Evolutionary conservation across 2,888 invertebrate species (phyloP).

Genomic region (Rhyacophila evoluta): DNA sequence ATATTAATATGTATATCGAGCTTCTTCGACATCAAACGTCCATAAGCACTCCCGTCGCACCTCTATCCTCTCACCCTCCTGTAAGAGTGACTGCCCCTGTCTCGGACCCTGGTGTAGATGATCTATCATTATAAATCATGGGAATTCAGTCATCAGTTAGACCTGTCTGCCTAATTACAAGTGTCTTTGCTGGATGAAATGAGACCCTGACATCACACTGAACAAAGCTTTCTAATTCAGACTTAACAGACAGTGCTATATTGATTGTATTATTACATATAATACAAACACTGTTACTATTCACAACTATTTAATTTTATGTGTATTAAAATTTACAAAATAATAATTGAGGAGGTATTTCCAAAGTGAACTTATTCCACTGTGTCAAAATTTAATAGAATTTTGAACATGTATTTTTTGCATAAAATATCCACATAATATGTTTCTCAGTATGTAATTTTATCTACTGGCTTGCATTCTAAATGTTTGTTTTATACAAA

Average conservation of each 20-base stretch:
- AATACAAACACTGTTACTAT: no score
- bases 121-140: slow-evolving; percentile 54
- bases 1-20: not conserved
- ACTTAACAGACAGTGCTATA: not conserved
- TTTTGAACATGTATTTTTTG: no score
- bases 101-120: slow-evolving; percentile 25
- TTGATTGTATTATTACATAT: no score
- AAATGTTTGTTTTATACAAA: no score
- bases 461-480: no score
- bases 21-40: not conserved
- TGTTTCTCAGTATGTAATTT: no score
- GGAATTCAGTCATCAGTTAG: slow-evolving; percentile 50
- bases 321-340: no score
- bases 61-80: not conserved
- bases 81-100: not conserved
- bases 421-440: no score
- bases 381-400: no score
- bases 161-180: slow-evolving; percentile 49
- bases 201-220: slow-evolving; percentile 25
- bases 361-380: no score
- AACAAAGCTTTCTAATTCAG: not conserved
- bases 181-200: slow-evolving; percentile 41
- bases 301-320: no score
- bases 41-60: not conserved
- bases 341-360: no score